Evolutionary conservation across 2,888 invertebrate species (phyloP).

Genomic region (Hirudinaria manillensis): DNA sequence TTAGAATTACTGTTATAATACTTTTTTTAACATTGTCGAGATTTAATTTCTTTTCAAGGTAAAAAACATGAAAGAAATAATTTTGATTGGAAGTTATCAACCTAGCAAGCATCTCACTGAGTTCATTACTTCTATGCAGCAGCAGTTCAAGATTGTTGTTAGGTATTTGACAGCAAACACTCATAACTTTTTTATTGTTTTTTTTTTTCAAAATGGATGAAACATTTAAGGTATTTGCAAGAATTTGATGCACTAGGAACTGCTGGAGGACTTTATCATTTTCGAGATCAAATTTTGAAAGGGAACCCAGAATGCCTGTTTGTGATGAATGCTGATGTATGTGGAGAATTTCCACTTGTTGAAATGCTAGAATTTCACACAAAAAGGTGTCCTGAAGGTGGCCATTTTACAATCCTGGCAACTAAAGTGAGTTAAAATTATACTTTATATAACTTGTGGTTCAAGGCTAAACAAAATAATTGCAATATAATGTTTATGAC

Average conservation of each 20-base stretch:
- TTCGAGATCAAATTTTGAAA: conserved; percentile 84
- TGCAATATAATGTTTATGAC: neutral
- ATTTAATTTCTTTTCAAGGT: conserved; percentile 59
- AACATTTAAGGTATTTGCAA: conserved; percentile 73
- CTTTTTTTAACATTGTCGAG: neutral
- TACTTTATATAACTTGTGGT: neutral
- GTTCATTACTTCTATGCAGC: conserved; percentile 79
- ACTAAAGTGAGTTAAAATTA: conserved; percentile 56
- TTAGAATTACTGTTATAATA: neutral
- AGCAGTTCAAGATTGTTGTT: conserved; percentile 72
- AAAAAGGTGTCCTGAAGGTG: conserved; percentile 13
- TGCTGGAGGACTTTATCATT: conserved; percentile 92
- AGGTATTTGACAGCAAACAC: conserved; percentile 58
- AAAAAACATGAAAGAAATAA: conserved; percentile 75
- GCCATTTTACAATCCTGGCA: conserved; percentile 73
- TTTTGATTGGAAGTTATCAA: conserved; percentile 88
- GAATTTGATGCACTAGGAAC: conserved; percentile 86
- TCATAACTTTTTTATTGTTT: neutral
- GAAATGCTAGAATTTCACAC: conserved; percentile 63
- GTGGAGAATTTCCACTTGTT: conserved; percentile 85
- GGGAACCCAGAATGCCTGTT: conserved; percentile 83
- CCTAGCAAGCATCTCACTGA: conserved; percentile 70
- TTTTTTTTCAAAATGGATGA: neutral
- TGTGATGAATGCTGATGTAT: conserved; percentile 92
- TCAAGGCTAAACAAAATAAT: neutral